Conservation (phyloP, 1,140 invertebrate species). For the Euura lappo region DNA sequence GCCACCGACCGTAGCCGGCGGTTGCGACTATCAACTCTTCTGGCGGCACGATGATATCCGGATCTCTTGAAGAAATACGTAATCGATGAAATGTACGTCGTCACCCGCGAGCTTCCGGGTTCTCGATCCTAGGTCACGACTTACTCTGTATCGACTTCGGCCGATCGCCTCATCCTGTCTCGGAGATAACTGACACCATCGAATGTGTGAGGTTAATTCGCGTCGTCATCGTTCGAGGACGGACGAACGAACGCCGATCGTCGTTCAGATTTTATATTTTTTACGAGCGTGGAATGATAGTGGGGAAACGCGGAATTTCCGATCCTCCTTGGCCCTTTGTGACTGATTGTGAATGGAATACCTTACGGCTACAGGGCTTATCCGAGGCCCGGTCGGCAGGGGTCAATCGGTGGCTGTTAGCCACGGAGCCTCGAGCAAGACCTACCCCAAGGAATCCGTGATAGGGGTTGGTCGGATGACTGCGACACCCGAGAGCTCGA, state of each 20-base stretch:
- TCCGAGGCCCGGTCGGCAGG: not conserved
- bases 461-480: slow-evolving; percentile 13
- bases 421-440: slow-evolving; percentile 20
- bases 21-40: slow-evolving; percentile 26
- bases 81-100: not conserved
- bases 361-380: not conserved
- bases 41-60: slow-evolving; percentile 14
- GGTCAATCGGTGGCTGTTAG: not conserved
- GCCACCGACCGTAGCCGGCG: slow-evolving; percentile 29
- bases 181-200: too few relatives aligned
- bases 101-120: not conserved
- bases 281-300: too few relatives aligned
- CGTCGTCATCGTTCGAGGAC: too few relatives aligned
- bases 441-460: slow-evolving; percentile 18
- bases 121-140: too few relatives aligned
- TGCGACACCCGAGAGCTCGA: not conserved
- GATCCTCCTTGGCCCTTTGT: too few relatives aligned
- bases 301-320: too few relatives aligned
- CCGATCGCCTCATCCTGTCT: too few relatives aligned
- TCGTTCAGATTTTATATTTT: too few relatives aligned
- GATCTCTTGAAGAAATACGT: slow-evolving; percentile 14
- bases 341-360: not conserved
- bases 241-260: too few relatives aligned
- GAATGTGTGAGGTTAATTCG: too few relatives aligned
- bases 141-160: too few relatives aligned